These are phyloP conservation scores for Tiliacea aurago DNA, from an alignment of 2,888 invertebrate species.

Conservation along the genomic window DNA sequence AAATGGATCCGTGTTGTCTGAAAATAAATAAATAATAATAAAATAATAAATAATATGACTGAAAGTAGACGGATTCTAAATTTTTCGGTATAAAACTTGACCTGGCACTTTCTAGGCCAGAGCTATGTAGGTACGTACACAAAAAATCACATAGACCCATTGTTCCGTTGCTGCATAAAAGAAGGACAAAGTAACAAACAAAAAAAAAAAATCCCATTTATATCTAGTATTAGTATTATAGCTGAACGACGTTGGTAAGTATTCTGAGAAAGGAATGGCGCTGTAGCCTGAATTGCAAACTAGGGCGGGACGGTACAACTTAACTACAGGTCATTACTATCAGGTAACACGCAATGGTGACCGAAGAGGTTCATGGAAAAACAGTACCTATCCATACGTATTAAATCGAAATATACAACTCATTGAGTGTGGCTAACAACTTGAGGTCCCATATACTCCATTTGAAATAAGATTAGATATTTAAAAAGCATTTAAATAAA, in stretches of 20 bases:
- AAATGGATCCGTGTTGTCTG: too few relatives aligned
- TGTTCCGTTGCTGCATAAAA: not conserved
- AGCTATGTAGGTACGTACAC: too few relatives aligned
- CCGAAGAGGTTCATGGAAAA: not conserved
- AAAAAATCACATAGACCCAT: not conserved
- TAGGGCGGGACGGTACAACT: not conserved
- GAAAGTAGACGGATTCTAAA: too few relatives aligned
- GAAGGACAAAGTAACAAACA: fast-evolving
- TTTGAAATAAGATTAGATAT: too few relatives aligned
- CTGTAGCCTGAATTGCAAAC: constrained; percentile 4
- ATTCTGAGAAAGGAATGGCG: constrained; percentile 1
- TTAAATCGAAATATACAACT: not conserved
- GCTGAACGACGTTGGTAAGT: not conserved
- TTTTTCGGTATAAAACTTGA: not conserved
- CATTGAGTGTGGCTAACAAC: too few relatives aligned
- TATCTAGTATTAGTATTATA: not conserved
- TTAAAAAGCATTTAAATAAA: too few relatives aligned
- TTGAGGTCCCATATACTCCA: too few relatives aligned
- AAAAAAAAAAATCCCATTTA: not conserved
- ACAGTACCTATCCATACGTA: too few relatives aligned
- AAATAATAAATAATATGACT: too few relatives aligned
- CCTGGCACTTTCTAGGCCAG: not conserved
- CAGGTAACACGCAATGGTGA: constrained; percentile 13
- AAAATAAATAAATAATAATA: too few relatives aligned
- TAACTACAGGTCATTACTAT: constrained; percentile 5